These are phyloP conservation scores for Balanococcus diminutus DNA, from an alignment of 2,888 invertebrate species.

Conservation along the genomic window DNA sequence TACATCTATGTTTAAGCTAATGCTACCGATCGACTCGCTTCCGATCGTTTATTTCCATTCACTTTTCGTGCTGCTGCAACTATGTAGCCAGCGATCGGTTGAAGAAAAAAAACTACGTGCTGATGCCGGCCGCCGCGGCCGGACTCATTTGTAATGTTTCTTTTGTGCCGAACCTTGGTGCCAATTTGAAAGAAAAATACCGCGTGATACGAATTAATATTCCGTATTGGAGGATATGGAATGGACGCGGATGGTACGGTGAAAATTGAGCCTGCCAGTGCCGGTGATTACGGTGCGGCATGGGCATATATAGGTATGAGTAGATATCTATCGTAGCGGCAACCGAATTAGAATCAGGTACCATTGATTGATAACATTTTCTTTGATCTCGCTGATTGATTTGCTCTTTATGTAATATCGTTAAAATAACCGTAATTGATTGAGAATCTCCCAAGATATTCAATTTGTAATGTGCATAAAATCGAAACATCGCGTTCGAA, in stretches of 20 bases:
- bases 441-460: background rate
- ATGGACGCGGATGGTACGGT: background rate
- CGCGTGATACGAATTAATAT: slow-evolving; percentile 27
- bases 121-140: no score
- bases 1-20: slow-evolving; percentile 46
- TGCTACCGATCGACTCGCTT: slow-evolving; percentile 52
- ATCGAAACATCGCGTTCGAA: no score
- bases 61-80: background rate
- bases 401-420: background rate
- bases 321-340: background rate
- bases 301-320: no score
- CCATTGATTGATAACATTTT: background rate
- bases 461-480: background rate
- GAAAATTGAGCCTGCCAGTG: background rate
- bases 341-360: background rate
- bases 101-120: slow-evolving; percentile 2
- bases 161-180: slow-evolving; percentile 15
- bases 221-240: slow-evolving; percentile 2
- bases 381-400: background rate
- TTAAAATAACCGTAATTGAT: background rate
- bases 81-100: background rate
- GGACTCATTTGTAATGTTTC: slow-evolving; percentile 34
- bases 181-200: slow-evolving; percentile 19
- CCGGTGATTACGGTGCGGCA: background rate
- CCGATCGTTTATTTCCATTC: slow-evolving; percentile 49